Percentiles rank a stretch among this genome's conserved stretches.
Evolutionary conservation across 2,113 vertebrate genomes (phyloP).

Genomic region (Grammatotria lemairii): DNA sequence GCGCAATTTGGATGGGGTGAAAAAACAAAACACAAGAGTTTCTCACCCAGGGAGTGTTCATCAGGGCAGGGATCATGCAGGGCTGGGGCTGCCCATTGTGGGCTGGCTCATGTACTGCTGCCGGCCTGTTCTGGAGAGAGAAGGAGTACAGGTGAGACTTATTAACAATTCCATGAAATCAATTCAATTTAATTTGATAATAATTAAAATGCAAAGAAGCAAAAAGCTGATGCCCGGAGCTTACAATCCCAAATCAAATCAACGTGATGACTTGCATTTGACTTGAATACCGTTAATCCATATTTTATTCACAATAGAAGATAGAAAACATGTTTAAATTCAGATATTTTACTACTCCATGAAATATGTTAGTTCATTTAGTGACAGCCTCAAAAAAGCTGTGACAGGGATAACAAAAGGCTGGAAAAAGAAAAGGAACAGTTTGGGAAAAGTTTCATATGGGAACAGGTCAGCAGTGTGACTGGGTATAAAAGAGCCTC

Average conservation of each 20-base stretch:
- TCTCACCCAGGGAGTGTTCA: slow-evolving; percentile 75
- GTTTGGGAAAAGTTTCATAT: neutral
- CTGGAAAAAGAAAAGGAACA: neutral
- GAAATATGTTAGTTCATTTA: accelerated
- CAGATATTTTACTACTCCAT: neutral
- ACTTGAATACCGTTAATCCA: neutral
- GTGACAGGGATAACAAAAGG: neutral
- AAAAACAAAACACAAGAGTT: neutral
- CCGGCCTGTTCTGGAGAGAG: slow-evolving; percentile 74
- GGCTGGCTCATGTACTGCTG: slow-evolving; percentile 66
- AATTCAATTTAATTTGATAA: neutral
- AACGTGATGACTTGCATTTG: neutral
- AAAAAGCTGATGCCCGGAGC: neutral
- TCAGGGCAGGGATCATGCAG: slow-evolving; percentile 72
- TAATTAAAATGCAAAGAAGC: neutral
- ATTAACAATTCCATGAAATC: neutral
- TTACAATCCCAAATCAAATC: neutral
- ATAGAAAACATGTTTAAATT: neutral
- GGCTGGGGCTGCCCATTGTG: slow-evolving; percentile 59
- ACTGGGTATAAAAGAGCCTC: neutral
- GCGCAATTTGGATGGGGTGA: neutral
- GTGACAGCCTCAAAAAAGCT: neutral
- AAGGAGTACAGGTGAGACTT: neutral
- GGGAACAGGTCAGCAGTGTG: neutral
- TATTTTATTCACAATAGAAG: neutral